A percentile compares a stretch with the other conserved stretches of the same genome.
Evolutionary conservation across 1,140 invertebrate species (phyloP).

Genomic region (Meteorus sp.): DNA sequence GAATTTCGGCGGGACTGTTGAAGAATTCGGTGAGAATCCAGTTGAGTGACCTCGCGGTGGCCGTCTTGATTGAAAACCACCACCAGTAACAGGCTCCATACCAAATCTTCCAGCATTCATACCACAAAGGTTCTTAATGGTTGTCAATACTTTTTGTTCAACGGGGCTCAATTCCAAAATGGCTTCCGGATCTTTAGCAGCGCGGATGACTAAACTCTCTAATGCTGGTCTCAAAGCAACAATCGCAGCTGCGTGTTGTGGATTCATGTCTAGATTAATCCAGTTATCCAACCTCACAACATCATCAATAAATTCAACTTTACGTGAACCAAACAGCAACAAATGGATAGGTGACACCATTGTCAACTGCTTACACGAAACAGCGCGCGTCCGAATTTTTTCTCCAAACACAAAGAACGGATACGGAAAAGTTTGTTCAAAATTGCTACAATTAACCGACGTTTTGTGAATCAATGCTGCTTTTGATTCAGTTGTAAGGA

Average conservation of each 20-base stretch:
- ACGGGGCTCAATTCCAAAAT: conserved; percentile 61
- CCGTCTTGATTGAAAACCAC: conserved; percentile 53
- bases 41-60: conserved; percentile 49
- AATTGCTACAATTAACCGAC: conserved; percentile 92
- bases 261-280: conserved; percentile 88
- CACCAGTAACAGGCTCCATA: conserved; percentile 60
- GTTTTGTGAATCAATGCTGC: conserved; percentile 94
- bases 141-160: conserved; percentile 64
- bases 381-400: conserved; percentile 93
- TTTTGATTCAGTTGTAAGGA: conserved; percentile 93
- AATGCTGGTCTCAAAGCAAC: conserved; percentile 84
- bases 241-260: conserved; percentile 75
- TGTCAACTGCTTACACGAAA: conserved; percentile 96
- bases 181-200: conserved; percentile 76
- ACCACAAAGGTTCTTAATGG: conserved; percentile 71
- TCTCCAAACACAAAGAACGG: conserved; percentile 98
- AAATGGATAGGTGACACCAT: conserved; percentile 95
- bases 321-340: conserved; percentile 87
- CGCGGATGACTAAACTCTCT: conserved; percentile 80
- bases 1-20: conserved; percentile 44
- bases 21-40: conserved; percentile 28
- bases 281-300: conserved; percentile 84
- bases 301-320: conserved; percentile 76
- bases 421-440: conserved; percentile 83
- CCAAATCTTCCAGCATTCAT: conserved; percentile 73